Evolutionary conservation across 1,140 invertebrate genomes (phyloP), one percentile per base, ranked within the genome.

Genomic region (Eumaeus atala): DNA sequence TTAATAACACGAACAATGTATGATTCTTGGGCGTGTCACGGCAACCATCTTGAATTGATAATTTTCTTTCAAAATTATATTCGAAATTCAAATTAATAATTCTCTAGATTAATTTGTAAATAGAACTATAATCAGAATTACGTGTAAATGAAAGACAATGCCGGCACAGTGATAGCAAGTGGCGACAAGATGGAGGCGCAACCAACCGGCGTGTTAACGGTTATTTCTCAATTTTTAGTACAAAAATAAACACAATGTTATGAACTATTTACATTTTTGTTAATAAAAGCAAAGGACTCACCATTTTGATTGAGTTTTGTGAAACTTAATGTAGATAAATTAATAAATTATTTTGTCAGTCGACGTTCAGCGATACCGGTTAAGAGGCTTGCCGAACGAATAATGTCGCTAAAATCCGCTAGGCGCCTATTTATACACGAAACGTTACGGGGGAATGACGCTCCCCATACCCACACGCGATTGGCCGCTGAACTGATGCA

Each of bases 291-390:
- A 35, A 56, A 50, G 8, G 60, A 85, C 83, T 86, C 72, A 86
- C 83, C 83, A 86, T 86, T 77, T 84, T 86, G 73, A 72, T 77
- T 72, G 76, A 77, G 78, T 79, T 84, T 79, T 77, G 67, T 83
- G 71, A 67, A 75, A 79, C 74, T 86, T 78, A 86, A 66, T 59
- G 72, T 78, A 77, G 64, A 74, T 79, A 79, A 77, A 59, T 86
- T 82, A 84, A 67, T 84, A 78, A 86, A 75, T 77, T 67, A 71
- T 61, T 75, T 53, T 59, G 57, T 72, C 83, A 84, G 83, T 84
- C 79, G 74, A 74, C 76, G 81, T 86, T 84, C 79, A 78, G 77
- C 81, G 72, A 62, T 64, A 84, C 83, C 83, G 79, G 81, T 78
- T 74, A 86, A 78, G 83, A 76, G 83, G 83, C 63, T 84, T 84